A percentile compares a stretch with the other conserved stretches of the same genome.
Evolutionary conservation across 2,888 invertebrate species (phyloP).

Genomic region (Nesidiocoris tenuis): DNA sequence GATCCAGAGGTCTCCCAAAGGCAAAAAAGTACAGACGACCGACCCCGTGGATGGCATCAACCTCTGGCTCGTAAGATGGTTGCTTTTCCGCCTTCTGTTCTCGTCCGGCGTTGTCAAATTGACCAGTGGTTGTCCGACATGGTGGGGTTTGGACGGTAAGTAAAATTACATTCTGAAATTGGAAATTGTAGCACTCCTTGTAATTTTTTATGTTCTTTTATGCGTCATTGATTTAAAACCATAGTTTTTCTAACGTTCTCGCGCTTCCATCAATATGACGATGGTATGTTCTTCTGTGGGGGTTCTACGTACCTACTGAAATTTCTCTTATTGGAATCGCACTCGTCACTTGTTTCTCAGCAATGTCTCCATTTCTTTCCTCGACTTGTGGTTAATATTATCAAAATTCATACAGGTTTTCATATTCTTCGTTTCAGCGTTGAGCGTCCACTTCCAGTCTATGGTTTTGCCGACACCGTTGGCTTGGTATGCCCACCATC

Average conservation of each 20-base stretch:
- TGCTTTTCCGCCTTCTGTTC: slow-evolving; percentile 71
- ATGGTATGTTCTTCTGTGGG: neutral
- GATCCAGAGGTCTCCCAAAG: slow-evolving; percentile 52
- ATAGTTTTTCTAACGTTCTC: no score
- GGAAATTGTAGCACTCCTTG: no score
- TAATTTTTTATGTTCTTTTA: no score
- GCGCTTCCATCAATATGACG: no score
- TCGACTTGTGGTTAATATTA: no score
- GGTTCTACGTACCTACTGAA: no score
- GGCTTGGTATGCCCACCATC: slow-evolving; percentile 70
- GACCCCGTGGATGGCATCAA: slow-evolving; percentile 60
- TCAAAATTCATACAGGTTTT: no score
- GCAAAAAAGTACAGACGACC: slow-evolving; percentile 55
- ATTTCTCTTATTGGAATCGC: no score
- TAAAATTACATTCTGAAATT: no score
- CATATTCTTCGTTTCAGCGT: slow-evolving; percentile 58
- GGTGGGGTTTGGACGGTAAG: slow-evolving; percentile 74
- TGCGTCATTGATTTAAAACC: no score
- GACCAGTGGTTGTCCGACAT: slow-evolving; percentile 68
- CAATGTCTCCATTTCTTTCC: no score
- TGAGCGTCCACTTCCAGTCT: slow-evolving; percentile 69
- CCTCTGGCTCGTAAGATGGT: slow-evolving; percentile 70
- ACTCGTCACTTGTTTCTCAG: no score
- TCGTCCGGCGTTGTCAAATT: slow-evolving; percentile 71
- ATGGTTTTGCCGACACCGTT: slow-evolving; percentile 72